Evolutionary conservation across 1,140 invertebrate genomes (phyloP), one percentile per base, ranked within the genome.

Genomic region (Brachionus plicatilis): DNA sequence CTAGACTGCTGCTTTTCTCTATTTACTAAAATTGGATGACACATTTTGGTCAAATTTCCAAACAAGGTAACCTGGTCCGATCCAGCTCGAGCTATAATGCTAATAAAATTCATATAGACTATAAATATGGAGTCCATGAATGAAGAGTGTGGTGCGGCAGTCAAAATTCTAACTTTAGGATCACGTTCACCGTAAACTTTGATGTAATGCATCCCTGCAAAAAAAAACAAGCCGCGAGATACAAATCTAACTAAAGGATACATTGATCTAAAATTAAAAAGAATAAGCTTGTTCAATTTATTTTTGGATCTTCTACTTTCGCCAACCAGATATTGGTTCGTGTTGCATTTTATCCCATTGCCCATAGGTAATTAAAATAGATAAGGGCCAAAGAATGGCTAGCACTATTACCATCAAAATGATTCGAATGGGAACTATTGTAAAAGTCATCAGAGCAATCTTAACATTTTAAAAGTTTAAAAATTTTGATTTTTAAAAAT

Each of bases 21-120:
- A 91, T 93, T 94, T 12, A 98, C 96, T 87, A 96, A 96, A 14
- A 98, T 94, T 0, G 96, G 95, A 89, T 98, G 96, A 0, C 95
- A 95, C 88, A 94, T 96, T 88, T 95, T 94, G 83, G 96, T 95
- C 56, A 97, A 90, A 90, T 94, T 95, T 93, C 94, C 94, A 86
- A 95, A 92, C 88, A 94, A 93, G 86, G 93, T 93, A 88, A 94
- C 92, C 87, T 92, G 92, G 80, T 91, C 91, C 88, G 93, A 94
- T 88, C 95, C 94, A 85, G 93, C 91, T 86, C 93, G 91, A 85
- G 93, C 93, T 88, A 95, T 94, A 87, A 94, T 93, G 29, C 93
- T 94, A 14, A 94, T 94, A 88, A 94, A 93, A 86, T 92, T 92
- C 14, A 93, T 93, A 85, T 93, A 92, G 88, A 94, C 94, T 86